A percentile compares a stretch with the other conserved stretches of the same genome.
Evolutionary conservation across 2,797 vertebrate genomes (phyloP).

Genomic region (Leptodactylus fallax): DNA sequence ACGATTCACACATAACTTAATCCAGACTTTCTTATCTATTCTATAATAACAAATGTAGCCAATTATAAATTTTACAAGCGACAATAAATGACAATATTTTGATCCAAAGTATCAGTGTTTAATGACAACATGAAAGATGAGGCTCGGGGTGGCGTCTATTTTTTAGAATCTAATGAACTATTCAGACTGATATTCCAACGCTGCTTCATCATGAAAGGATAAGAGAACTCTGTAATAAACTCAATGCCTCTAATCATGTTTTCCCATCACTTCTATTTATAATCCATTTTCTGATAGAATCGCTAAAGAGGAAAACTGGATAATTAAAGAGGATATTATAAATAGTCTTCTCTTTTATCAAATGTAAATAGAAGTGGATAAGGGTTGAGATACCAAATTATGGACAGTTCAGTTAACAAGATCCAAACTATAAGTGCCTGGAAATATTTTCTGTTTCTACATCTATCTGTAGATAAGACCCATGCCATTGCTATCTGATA

Average conservation of each 20-base stretch:
- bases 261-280: conserved; percentile 31
- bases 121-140: conserved; percentile 28
- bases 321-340: conserved; percentile 37
- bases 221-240: conserved; percentile 4
- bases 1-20: not conserved
- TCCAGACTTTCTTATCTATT: not conserved
- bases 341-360: conserved; percentile 7
- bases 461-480: not conserved
- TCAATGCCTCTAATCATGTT: conserved; percentile 32
- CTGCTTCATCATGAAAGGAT: not conserved
- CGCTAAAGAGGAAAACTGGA: conserved; percentile 6
- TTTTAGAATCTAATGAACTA: conserved; percentile 12
- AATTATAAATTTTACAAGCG: conserved; percentile 7
- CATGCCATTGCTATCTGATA: not conserved
- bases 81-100: conserved; percentile 30
- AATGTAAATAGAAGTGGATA: not conserved
- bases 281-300: conserved; percentile 24
- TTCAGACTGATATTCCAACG: not conserved
- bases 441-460: not conserved
- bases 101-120: conserved; percentile 3
- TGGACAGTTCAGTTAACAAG: conserved; percentile 18
- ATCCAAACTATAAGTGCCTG: not conserved
- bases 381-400: conserved; percentile 4
- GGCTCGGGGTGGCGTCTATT: not conserved
- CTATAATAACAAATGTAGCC: not conserved